phyloP scores from a whole-genome alignment of 2,113 vertebrate species.

The Cyanocitta stelleri region DNA sequence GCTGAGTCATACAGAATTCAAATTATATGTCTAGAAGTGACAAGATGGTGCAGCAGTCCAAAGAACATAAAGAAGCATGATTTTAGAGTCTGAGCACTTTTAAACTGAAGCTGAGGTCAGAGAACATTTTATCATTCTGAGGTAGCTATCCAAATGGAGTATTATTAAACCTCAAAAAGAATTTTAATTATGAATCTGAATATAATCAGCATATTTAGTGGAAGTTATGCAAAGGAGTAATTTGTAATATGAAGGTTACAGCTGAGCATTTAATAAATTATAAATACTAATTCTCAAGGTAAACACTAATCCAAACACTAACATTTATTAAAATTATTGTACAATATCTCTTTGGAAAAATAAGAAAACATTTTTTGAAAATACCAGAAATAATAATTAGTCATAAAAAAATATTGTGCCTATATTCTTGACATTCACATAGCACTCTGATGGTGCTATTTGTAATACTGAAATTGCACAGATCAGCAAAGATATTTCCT shows the following conservation, averaged over 20 bases:
- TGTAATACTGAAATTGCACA: background rate
- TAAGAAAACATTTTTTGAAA: background rate
- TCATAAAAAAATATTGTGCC: background rate
- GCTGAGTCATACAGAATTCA: background rate
- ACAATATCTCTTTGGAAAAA: background rate
- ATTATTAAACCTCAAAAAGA: background rate
- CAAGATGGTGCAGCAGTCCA: background rate
- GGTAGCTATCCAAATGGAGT: background rate
- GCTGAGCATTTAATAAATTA: background rate
- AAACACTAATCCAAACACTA: background rate
- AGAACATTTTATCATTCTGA: background rate
- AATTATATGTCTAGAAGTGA: background rate
- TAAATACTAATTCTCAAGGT: background rate
- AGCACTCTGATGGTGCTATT: background rate
- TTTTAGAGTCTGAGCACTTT: background rate
- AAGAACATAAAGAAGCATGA: background rate
- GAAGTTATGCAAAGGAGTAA: background rate
- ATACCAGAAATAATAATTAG: background rate
- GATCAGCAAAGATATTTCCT: background rate
- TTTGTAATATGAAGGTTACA: background rate
- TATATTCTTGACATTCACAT: background rate
- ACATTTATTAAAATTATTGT: background rate
- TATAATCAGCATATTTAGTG: background rate
- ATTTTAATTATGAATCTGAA: background rate
- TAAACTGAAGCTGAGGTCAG: background rate